A percentile compares a stretch with the other conserved stretches of the same genome.
phyloP scores from a whole-genome alignment of 2,113 vertebrate genomes.

The Malurus elegans region DNA sequence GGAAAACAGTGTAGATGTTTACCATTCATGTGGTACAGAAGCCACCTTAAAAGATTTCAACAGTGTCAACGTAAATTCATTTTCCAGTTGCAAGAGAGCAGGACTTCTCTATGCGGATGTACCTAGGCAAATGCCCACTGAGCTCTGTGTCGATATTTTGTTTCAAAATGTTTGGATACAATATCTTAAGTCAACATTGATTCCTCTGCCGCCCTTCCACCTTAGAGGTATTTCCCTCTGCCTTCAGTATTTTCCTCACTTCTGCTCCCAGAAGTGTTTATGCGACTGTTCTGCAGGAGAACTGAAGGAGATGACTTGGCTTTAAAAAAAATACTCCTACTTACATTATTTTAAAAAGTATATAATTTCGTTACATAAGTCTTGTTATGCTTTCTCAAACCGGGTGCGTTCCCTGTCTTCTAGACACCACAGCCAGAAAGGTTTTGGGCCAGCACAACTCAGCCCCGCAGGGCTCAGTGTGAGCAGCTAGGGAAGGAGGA shows the following conservation, averaged over 20 bases:
- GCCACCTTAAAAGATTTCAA: neutral
- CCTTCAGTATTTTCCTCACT: neutral
- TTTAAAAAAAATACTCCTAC: neutral
- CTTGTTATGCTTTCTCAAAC: neutral
- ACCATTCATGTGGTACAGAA: neutral
- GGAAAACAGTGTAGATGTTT: neutral
- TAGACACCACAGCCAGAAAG: neutral
- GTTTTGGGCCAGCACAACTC: neutral
- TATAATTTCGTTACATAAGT: neutral
- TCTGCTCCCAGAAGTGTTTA: neutral
- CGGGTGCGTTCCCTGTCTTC: neutral
- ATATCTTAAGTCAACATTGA: neutral
- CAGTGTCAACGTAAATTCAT: neutral
- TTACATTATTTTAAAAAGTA: neutral
- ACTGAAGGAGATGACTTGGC: neutral
- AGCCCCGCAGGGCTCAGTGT: neutral
- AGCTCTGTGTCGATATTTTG: neutral
- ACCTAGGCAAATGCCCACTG: neutral
- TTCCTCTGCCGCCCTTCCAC: neutral
- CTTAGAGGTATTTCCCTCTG: fast-evolving
- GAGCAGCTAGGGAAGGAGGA: neutral
- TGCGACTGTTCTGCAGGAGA: neutral
- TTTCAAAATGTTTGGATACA: neutral
- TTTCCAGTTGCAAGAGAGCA: neutral
- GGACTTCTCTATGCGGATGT: neutral